Evolutionary conservation across 2,113 vertebrate genomes (phyloP), one percentile per base, ranked within the genome.

Genomic region (Petaurus breviceps): DNA sequence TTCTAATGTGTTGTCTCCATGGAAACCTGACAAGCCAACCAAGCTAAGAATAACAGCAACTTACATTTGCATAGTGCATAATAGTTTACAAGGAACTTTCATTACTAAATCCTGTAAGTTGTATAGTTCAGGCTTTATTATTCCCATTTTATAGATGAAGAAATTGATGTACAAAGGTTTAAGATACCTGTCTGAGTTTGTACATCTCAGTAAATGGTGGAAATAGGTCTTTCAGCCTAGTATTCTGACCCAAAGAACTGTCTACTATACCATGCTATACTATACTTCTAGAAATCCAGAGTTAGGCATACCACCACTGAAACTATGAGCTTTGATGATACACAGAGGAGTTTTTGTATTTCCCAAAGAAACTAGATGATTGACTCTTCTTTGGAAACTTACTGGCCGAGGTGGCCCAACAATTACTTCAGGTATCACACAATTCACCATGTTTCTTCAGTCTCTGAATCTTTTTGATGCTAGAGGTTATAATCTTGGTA

Each of bases 391-490:
- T 61, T 14, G 11, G 19, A 23, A 84, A 43, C 16, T 84, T 84
- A 43, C 68, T 43, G 28, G 51, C 49, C 93, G 53, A 91, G 49
- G 16, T 47, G 46, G 53, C 37, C 26, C 93, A 93, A 96, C 37
- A 89, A 50, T 11, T 61, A 61, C 11, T 68, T 37, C 90, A 23
- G 26, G 23, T 31, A 5, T 3, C 43, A 5, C 6, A 26, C 51
- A 26, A 90, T 77, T 84, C 94, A 94, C 28, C 93, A 77, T 57
- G 90, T 84, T 90, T 92, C 52, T 0, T 95, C 25, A 96, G 90
- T 51, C 37, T 14, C 49, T 92, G 19, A 46, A 94, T 91, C 31
- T 50, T 55, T 95, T 91, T 92, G 54, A 43, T 43, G 1, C 26
- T 84, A 8, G 8, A 91, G 2, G 51, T 50, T 12, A 57, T 49